These are phyloP conservation scores for Drosophila anomelani DNA, from an alignment of 2,888 invertebrate species.

Conservation along the genomic window DNA sequence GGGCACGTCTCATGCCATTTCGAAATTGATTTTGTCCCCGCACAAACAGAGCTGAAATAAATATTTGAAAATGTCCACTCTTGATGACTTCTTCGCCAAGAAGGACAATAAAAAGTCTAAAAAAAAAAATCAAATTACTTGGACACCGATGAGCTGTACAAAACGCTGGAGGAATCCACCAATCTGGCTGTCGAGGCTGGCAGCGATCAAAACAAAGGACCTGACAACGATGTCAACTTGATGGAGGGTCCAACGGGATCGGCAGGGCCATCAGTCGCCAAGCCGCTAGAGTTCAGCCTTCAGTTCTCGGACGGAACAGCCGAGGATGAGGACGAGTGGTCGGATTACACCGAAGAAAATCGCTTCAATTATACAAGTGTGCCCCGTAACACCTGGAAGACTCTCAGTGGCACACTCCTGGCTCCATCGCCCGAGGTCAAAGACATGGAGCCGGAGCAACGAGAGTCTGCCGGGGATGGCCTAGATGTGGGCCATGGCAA, in stretches of 20 bases:
- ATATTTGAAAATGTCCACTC: slow-evolving; percentile 50
- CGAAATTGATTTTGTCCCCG: slow-evolving; percentile 45
- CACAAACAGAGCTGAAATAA: slow-evolving; percentile 38
- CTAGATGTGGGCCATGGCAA: slow-evolving; percentile 46
- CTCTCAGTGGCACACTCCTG: slow-evolving; percentile 6
- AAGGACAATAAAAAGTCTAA: slow-evolving; percentile 62
- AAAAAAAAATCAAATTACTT: slow-evolving; percentile 55
- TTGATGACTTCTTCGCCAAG: slow-evolving; percentile 74
- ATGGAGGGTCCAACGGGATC: not conserved
- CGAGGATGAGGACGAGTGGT: slow-evolving; percentile 63
- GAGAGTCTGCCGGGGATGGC: slow-evolving; percentile 62
- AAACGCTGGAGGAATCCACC: slow-evolving; percentile 59
- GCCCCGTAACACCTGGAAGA: slow-evolving; percentile 31
- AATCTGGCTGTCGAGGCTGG: slow-evolving; percentile 27
- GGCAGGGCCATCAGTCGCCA: not conserved
- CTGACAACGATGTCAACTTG: not conserved
- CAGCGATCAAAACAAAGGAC: slow-evolving; percentile 7
- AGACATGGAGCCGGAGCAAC: slow-evolving; percentile 15
- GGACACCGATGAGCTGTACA: slow-evolving; percentile 65
- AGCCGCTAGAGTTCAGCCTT: slow-evolving; percentile 40
- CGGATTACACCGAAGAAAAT: slow-evolving; percentile 61
- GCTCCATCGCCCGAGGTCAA: slow-evolving; percentile 2
- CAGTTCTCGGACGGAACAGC: slow-evolving; percentile 37
- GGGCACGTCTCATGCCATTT: not conserved
- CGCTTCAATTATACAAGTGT: slow-evolving; percentile 40